These are phyloP conservation scores for Delphinus delphis DNA, from an alignment of 2,113 vertebrate genomes.

Conservation along the genomic window DNA sequence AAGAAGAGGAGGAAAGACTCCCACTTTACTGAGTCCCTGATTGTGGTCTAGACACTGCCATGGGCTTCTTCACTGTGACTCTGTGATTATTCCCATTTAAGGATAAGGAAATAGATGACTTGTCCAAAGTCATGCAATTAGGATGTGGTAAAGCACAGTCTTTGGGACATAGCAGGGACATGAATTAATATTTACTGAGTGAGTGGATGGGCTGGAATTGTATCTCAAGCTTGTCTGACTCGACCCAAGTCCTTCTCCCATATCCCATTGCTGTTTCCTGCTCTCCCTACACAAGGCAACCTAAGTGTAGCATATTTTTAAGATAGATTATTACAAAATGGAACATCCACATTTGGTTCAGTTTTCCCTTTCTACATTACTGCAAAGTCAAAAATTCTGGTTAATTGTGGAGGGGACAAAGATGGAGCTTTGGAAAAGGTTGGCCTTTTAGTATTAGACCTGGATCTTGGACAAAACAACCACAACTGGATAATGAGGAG, in stretches of 20 bases:
- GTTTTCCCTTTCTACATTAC: background rate
- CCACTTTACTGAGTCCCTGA: background rate
- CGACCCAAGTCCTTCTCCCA: background rate
- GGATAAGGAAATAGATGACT: background rate
- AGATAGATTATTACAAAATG: background rate
- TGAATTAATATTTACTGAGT: background rate
- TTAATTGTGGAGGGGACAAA: background rate
- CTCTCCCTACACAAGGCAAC: background rate
- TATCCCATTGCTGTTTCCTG: background rate
- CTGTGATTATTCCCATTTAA: background rate
- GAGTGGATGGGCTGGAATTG: background rate
- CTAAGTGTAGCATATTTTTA: background rate
- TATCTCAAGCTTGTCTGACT: background rate
- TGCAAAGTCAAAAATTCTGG: background rate
- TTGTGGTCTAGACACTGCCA: background rate
- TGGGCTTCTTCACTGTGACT: background rate
- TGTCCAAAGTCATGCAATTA: background rate
- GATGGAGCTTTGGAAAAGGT: background rate
- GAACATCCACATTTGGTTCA: background rate
- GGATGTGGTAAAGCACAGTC: background rate
- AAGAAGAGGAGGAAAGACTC: background rate
- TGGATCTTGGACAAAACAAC: background rate
- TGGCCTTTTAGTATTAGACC: slow-evolving; percentile 5
- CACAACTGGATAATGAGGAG: background rate
- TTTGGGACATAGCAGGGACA: background rate